Base-by-base conservation (phyloP, 2,797 vertebrate species). In the Paramormyrops hopkinsi region DNA sequence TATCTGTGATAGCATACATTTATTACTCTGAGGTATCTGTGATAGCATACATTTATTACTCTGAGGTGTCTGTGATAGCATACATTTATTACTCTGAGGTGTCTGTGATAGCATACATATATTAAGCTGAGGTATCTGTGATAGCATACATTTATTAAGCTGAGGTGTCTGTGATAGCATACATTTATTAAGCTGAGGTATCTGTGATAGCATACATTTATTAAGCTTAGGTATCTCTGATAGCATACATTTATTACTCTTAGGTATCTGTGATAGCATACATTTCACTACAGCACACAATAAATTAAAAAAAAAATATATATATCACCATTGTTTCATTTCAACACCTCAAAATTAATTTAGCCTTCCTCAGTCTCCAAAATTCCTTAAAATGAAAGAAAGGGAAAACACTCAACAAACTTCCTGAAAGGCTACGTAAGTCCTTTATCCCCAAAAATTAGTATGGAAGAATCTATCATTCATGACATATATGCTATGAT, bases 301-400 rank as follows among this genome's bases (percentile, higher is more conserved):
- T 29, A 29, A 29, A 29, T 29, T 29, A 29, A 29, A 29, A 29
- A 29, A 29, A n/a, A n/a, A n/a, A n/a, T n/a, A n/a, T n/a, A n/a
- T n/a, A 29, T 29, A 29, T 46, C 0, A 53, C 37, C 54, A 62
- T 29, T n/a, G 41, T 79, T 41, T 14, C 7, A n/a, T 48, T 89
- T 65, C 9, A 6, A 50, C 56, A 65, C 29, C 79, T 62, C 33
- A 85, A 85, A 85, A 44, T 29, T 12, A 46, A 50, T 25, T 50
- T 65, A 46, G 37, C 50, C 79, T 29, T 65, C 53, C 59, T 62
- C 82, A 48, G 76, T 84, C 41, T 89, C 59, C 54, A 89, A 86
- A 54, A 50, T 25, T 84, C 53, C 56, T 9, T 54, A 86, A 17
- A 69, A 89, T n/a, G 7, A 51, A 65, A 51, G 19, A 69, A 65